These are phyloP conservation scores for Danio tinwini DNA, from an alignment of 2,797 vertebrate species.

Conservation along the genomic window DNA sequence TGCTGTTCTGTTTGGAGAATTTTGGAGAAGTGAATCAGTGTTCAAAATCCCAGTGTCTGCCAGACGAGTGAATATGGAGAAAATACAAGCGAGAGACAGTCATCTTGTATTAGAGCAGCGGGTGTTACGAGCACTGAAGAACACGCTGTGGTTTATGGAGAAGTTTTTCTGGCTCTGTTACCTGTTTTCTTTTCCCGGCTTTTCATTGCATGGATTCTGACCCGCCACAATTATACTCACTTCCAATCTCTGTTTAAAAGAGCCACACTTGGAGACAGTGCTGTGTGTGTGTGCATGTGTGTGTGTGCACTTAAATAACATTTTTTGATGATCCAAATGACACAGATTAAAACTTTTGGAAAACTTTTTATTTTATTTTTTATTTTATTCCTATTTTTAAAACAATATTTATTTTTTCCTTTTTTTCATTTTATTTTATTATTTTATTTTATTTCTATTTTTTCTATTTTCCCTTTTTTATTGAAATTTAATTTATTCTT, in stretches of 20 bases:
- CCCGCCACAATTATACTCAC: constrained; percentile 54
- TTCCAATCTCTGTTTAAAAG: constrained; percentile 48
- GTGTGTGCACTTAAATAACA: too few relatives aligned
- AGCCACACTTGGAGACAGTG: constrained; percentile 33
- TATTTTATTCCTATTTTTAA: too few relatives aligned
- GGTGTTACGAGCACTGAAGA: constrained; percentile 36
- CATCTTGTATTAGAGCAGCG: constrained; percentile 57
- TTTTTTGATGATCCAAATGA: too few relatives aligned
- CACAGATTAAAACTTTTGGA: too few relatives aligned
- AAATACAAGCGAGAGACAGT: constrained; percentile 31
- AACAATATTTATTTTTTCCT: too few relatives aligned
- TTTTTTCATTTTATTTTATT: too few relatives aligned
- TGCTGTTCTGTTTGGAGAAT: neutral
- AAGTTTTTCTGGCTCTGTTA: constrained; percentile 15
- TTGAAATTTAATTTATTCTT: too few relatives aligned
- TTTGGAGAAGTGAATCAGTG: neutral
- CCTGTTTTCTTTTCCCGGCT: constrained; percentile 47
- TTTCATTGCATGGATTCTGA: constrained; percentile 50
- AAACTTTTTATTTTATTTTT: too few relatives aligned
- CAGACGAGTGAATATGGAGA: constrained; percentile 28
- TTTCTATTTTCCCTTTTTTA: too few relatives aligned
- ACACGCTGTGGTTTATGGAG: constrained; percentile 43
- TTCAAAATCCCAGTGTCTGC: neutral
- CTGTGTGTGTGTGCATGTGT: constrained; percentile 18
- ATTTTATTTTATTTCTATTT: too few relatives aligned